Base-by-base conservation (phyloP, 2,113 vertebrate species). In the Pyrgilauda ruficollis region DNA sequence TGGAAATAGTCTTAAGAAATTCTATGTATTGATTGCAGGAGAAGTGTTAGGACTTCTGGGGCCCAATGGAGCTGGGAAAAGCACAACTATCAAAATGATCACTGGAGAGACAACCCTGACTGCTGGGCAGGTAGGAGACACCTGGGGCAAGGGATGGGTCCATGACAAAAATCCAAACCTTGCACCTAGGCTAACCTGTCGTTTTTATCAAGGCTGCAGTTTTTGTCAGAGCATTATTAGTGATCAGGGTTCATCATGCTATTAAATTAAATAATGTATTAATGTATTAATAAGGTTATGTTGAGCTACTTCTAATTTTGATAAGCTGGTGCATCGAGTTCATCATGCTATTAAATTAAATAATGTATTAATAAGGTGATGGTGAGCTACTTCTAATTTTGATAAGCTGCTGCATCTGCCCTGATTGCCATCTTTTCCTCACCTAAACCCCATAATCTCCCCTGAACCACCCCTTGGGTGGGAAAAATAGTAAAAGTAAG, bases 11-110 rank as follows among this genome's bases (percentile, higher is more conserved):
- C 13, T 35, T 75, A 12, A 84, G 26, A 69, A 87, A 70, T 62
- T 1, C 1, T 22, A 1, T 50, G 5, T 55, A 3, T n/a, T 85
- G 37, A 73, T 75, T 96, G n/a, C 92, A 99, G 99, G 99, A 78
- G 99, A 99, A 83, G 98, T 99, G 70, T 97, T 99, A 2, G 99
- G 99, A 50, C 97, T 99, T 70, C 82, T 99, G 96, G 99, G 99
- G 6, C 99, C 99, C 66, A 99, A 99, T 1, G 98, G 99, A 95
- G 98, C 99, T 81, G 99, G 99, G 17, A 99, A 99, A 96, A 99
- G 98, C 95, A 99, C 99, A 72, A 89, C 98, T 33, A 98, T 99
- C 97, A 98, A 98, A 66, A 96, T 99, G 98, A 94, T 99, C 84
- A 97, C 97, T 11, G 99, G 99, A 37, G 98, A 99, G 77, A 97